Base-by-base conservation (phyloP, 2,888 invertebrate species). In the Nomada hirtipes region DNA sequence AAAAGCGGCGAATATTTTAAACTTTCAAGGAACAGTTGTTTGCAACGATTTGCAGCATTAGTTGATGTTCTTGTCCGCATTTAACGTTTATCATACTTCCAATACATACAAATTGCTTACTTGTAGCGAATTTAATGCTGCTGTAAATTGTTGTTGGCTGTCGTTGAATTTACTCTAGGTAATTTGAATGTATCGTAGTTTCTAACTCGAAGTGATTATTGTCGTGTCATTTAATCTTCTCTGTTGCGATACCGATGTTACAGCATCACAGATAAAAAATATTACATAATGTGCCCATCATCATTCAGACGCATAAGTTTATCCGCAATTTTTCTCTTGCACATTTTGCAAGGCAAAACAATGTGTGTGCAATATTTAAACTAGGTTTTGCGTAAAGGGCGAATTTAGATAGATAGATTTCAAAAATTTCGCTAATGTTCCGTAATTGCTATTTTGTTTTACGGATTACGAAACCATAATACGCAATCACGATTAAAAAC, bases 191-290 rank as follows among this genome's bases (percentile, higher is more conserved):
- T 72, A 65, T 79, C 70, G 57, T 71, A 63, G 64, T 74, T 76
- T 76, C 26, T 26, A 29, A 68, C 76, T 77, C 67, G 67, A 52
- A 29, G 50, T 36, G 53, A 44, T 64, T 65, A 76, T 81, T 76
- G 76, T 76, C 75, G 50, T 61, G 64, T 20, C 50, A 69, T 70
- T 64, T 26, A 69, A 68, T 69, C 52, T 69, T 29, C 67, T 69
- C 70, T 26, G 61, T 36, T 10, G 55, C 60, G 72, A 73, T 83
- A 83, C 71, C 70, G 80, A 75, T 70, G 60, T 86, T 86, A 84
- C 72, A 74, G 29, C 76, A 81, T 71, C 60, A 26, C 36, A 77
- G 82, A 86, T 84, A 86, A 86, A 86, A 79, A 69, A 76, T 85
- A 61, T 85, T 86, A 76, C 74, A 82, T 86, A 86, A 86, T 64